Evolutionary conservation across 1,140 invertebrate genomes (phyloP), one percentile per base, ranked within the genome.

Genomic region (Eulimnadia texana): DNA sequence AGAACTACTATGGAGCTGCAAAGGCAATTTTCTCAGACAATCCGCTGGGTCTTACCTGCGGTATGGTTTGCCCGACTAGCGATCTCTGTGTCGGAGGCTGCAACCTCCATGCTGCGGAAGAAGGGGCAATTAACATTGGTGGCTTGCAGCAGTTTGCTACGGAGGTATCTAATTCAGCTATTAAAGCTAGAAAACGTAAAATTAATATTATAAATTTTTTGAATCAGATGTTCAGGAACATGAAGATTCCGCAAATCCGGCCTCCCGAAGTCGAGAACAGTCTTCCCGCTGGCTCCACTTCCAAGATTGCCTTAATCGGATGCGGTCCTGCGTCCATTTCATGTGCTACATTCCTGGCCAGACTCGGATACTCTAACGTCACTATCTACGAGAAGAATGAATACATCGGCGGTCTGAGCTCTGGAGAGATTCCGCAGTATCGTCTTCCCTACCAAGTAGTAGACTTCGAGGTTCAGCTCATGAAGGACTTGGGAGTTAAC

Each of bases 21-120:
- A 93, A 94, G 72, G 82, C 85, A 0, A 99, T 99, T 59, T 81
- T 99, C 24, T 97, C 93, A 0, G 95, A 99, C 72, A 99, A 99
- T 74, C 95, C 95, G 0, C 73, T 98, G 24, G 95, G 90, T 0
- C 76, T 99, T 0, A 96, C 93, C 0, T 99, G 95, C 71, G 95
- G 96, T 20, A 99, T 99, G 96, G 93, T 99, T 9, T 99, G 95
- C 70, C 95, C 96, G 3, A 98, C 94, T 0, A 95, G 91, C 71
- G 95, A 99, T 72, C 80, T 99, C 0, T 99, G 96, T 72, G 93
- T 98, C 2, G 95, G 95, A 0, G 92, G 93, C 0, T 99, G 96
- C 72, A 99, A 99, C 74, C 75, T 99, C 1, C 84, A 89, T 68
- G 95, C 93, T 0, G 82, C 83, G 2, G 95, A 99, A 72, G 95